phyloP scores from a whole-genome alignment of 35 echinoderm and acorn worm genomes.

The Lytechinus variegatus region DNA sequence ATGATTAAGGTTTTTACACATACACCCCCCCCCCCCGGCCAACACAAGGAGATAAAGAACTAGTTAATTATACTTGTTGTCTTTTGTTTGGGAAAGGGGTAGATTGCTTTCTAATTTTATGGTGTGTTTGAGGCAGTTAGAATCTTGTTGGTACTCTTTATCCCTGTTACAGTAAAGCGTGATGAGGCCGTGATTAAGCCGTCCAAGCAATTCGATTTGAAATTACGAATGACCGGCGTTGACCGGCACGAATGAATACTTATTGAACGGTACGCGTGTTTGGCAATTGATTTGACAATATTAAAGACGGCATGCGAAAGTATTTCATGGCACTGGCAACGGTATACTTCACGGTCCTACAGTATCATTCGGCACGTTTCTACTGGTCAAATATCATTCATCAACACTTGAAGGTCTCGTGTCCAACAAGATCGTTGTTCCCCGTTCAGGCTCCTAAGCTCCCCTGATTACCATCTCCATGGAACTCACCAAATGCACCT shows the following conservation, averaged over 20 bases:
- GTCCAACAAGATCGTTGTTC: not conserved
- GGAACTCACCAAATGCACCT: not conserved
- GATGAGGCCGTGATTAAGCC: not conserved
- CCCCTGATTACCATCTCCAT: no score
- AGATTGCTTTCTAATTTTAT: no score
- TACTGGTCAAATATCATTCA: not conserved
- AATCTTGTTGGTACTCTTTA: no score
- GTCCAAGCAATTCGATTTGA: not conserved
- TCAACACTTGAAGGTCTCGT: not conserved
- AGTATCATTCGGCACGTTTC: not conserved
- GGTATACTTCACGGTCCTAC: no score
- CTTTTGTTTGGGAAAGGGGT: no score
- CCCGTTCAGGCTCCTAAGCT: no score
- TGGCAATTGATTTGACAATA: not conserved
- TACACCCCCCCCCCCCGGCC: no score
- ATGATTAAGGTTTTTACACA: no score
- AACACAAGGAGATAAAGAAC: no score
- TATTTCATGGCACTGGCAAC: not conserved
- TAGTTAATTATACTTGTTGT: no score
- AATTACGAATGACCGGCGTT: not conserved
- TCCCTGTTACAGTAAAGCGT: no score
- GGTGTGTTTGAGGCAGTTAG: no score
- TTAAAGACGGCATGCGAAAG: not conserved
- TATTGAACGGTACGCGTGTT: not conserved
- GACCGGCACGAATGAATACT: not conserved